These are phyloP conservation scores for Elephas maximus DNA, from an alignment of 2,113 vertebrate genomes.

Conservation along the genomic window DNA sequence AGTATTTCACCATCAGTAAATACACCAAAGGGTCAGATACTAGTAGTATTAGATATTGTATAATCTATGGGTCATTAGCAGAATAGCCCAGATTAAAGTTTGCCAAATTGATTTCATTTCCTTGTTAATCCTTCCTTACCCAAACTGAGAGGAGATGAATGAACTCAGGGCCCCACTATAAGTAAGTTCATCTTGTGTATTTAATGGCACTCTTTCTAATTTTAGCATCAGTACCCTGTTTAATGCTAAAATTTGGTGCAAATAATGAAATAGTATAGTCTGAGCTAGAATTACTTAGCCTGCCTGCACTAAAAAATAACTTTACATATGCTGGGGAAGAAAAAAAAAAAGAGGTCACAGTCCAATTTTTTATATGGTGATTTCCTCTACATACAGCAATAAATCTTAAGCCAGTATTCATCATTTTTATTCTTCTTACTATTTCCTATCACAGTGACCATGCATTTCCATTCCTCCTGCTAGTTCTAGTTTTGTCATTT, in stretches of 20 bases:
- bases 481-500: background rate
- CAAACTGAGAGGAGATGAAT: background rate
- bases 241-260: background rate
- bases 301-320: background rate
- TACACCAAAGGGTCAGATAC: background rate
- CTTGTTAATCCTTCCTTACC: background rate
- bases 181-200: background rate
- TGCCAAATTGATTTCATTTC: background rate
- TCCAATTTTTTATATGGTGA: background rate
- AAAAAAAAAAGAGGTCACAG: background rate
- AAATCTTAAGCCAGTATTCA: background rate
- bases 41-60: background rate
- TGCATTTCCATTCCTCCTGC: conserved; percentile 29
- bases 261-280: background rate
- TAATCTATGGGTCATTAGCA: background rate
- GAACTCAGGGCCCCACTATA: background rate
- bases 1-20: background rate
- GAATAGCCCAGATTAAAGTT: background rate
- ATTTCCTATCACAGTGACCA: background rate
- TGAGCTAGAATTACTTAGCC: background rate
- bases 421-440: background rate
- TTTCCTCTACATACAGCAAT: background rate
- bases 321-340: background rate
- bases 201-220: background rate
- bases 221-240: background rate